Percentiles rank a stretch among this genome's conserved stretches.
Evolutionary conservation across 2,888 invertebrate genomes (phyloP).

Genomic region (Mayetiola destructor): DNA sequence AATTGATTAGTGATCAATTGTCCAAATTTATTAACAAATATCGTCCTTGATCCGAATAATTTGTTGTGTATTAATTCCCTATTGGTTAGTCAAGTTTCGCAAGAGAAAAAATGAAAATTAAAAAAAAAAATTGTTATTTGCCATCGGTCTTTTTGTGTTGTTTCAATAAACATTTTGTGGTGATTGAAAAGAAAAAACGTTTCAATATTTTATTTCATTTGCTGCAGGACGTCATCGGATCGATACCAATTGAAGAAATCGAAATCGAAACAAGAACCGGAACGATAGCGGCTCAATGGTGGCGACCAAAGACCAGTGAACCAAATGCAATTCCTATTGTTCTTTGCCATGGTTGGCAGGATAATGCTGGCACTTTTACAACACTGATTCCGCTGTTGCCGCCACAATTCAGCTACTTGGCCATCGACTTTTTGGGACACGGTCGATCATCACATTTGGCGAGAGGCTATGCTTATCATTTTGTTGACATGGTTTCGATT

Average conservation of each 20-base stretch:
- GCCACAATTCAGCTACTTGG: conserved; percentile 37
- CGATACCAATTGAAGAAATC: background rate
- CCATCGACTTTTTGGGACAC: conserved; percentile 54
- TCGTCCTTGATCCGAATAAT: conserved; percentile 16
- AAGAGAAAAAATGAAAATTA: too few species aligned
- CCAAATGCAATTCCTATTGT: conserved; percentile 41
- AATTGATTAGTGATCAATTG: conserved; percentile 41
- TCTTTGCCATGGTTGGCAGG: conserved; percentile 65
- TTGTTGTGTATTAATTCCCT: background rate
- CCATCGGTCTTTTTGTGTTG: too few species aligned
- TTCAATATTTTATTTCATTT: background rate
- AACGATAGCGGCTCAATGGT: conserved; percentile 51
- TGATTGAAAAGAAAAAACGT: conserved; percentile 19
- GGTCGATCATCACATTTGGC: conserved; percentile 55
- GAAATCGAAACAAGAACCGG: conserved; percentile 49
- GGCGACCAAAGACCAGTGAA: conserved; percentile 47
- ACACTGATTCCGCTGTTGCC: conserved; percentile 46
- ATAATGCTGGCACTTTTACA: conserved; percentile 49
- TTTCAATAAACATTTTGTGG: background rate
- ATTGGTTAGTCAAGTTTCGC: conserved; percentile 29
- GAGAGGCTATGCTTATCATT: conserved; percentile 40
- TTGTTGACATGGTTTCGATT: conserved; percentile 33
- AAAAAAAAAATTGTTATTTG: too few species aligned
- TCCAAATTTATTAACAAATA: conserved; percentile 40
- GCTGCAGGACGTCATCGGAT: background rate